Conservation (phyloP, 1,140 invertebrate species). For the Mamestra configurata region DNA sequence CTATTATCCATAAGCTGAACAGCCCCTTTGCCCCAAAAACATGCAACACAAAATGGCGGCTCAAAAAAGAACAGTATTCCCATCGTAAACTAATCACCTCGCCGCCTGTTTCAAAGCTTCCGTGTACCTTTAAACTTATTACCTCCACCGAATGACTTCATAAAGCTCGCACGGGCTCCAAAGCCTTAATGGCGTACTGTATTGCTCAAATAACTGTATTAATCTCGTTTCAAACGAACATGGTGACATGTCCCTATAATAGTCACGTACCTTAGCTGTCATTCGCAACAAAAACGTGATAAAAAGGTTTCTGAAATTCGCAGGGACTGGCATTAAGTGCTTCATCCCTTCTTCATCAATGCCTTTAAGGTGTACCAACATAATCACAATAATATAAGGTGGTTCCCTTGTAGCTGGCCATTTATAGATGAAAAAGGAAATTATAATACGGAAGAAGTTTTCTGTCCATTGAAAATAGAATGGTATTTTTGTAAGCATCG, state of each 20-base stretch:
- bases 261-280: conserved; percentile 32
- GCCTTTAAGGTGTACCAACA: background rate
- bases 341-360: background rate
- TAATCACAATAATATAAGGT: background rate
- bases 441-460: background rate
- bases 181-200: background rate
- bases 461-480: background rate
- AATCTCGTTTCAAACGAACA: background rate
- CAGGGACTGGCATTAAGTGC: conserved; percentile 2
- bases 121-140: conserved; percentile 7
- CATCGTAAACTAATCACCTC: background rate
- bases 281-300: conserved; percentile 33
- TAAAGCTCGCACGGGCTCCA: background rate
- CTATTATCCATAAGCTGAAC: no score
- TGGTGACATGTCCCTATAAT: conserved; percentile 18
- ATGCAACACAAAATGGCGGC: background rate
- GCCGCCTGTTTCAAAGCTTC: background rate
- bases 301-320: conserved; percentile 18
- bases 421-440: background rate
- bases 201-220: conserved; percentile 20
- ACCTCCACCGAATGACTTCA: background rate
- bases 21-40: background rate
- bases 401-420: background rate
- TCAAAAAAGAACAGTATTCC: background rate
- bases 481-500: background rate